Conservation (phyloP, 2,113 vertebrate species). For the Alethe castanea region DNA sequence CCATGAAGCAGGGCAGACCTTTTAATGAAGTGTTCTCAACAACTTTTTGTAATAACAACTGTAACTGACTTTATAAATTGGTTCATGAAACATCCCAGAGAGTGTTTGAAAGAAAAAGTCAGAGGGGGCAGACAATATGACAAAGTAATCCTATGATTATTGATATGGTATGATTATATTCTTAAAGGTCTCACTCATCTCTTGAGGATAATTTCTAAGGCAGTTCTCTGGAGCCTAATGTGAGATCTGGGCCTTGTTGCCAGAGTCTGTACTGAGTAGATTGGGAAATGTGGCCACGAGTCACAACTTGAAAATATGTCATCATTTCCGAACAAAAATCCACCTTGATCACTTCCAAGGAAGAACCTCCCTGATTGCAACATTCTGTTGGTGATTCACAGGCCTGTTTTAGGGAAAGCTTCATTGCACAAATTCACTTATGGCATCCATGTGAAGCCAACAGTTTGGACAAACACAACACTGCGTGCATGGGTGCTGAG, state of each 20-base stretch:
- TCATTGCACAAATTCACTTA: background rate
- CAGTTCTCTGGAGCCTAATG: background rate
- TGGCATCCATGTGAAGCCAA: background rate
- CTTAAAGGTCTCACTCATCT: background rate
- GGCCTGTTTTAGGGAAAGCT: background rate
- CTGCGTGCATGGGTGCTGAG: accelerated
- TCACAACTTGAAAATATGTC: background rate
- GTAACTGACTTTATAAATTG: background rate
- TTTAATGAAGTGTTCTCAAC: background rate
- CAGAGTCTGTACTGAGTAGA: background rate
- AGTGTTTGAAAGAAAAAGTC: background rate
- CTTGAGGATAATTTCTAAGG: background rate
- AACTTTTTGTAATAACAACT: background rate
- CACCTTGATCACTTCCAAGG: background rate
- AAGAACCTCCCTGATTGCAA: background rate
- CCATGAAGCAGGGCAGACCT: background rate
- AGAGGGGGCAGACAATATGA: background rate
- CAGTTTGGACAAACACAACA: background rate
- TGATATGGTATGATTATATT: background rate
- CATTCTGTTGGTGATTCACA: background rate
- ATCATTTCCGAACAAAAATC: background rate
- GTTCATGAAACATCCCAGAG: background rate
- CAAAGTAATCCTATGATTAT: background rate
- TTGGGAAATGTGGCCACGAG: background rate
- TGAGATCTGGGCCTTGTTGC: background rate